Evolutionary conservation across 1,140 invertebrate genomes (phyloP), one percentile per base, ranked within the genome.

Genomic region (Coelopa frigida): DNA sequence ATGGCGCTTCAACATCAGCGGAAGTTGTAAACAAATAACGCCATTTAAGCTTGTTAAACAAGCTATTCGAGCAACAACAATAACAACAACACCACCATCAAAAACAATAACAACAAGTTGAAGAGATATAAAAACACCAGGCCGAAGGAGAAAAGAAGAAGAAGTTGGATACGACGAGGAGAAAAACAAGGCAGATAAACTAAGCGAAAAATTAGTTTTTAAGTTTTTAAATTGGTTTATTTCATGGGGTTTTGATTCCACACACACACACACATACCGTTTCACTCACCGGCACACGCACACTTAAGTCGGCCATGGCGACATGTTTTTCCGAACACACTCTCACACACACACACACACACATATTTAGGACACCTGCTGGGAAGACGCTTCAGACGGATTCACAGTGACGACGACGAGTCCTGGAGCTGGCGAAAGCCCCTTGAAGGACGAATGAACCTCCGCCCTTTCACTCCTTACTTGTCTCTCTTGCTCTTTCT

Each of bases 191-290:
- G 21, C 58, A 61, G 56, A 62, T 54, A 62, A 62, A 62, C 59
- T 62, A 63, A 62, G 59, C 59, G 60, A 61, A 62, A 62, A 62
- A 62, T 62, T 63, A 62, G 60, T 62, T 62, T 62, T 62, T 63
- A 62, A 62, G 60, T 62, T 62, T 62, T 63, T 61, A 62, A 62
- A 62, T 63, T 62, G 57, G 59, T 63, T 62, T 62, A 62, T 62
- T 62, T 62, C 59, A 62, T 63, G 60, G 59, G 60, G 58, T 62
- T 62, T 62, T 62, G 59, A 62, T 62, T 62, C 63, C 63, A 58
- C 63, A 58, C 60, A 62, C 57, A 54, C 26, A 12, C 8, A 15
- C 14, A 42, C 15, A 40, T 18, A 26, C 38, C 8, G 8, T 20
- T 17, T 8, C 17, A 40, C 18, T 14, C 11, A 24, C 38, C 1